Evolutionary conservation across 2,113 vertebrate species (phyloP).

Genomic region (Lycaon pictus): DNA sequence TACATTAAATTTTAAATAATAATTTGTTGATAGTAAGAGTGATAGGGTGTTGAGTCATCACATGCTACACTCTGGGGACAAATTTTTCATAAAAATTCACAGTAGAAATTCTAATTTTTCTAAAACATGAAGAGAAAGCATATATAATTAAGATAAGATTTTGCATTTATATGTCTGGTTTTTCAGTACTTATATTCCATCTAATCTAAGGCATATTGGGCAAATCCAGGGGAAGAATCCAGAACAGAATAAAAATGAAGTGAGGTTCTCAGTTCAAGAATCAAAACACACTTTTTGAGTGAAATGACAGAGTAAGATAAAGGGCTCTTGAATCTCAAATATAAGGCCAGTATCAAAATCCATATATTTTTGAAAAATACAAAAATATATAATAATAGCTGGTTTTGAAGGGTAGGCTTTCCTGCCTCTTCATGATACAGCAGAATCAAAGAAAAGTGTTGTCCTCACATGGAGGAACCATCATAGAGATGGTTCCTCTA

Average conservation of each 20-base stretch:
- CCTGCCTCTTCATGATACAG: not conserved
- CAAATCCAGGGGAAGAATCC: not conserved
- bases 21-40: not conserved
- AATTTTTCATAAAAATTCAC: not conserved
- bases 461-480: not conserved
- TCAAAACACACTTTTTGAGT: not conserved
- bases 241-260: slow-evolving; percentile 1
- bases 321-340: not conserved
- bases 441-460: not conserved
- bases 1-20: not conserved
- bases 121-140: not conserved
- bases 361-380: not conserved
- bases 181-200: not conserved
- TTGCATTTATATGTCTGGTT: not conserved
- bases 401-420: not conserved
- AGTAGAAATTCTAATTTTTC: not conserved
- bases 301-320: not conserved
- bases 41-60: not conserved
- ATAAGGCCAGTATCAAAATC: not conserved
- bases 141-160: not conserved
- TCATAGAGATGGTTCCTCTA: not conserved
- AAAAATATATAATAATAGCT: not conserved
- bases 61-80: not conserved
- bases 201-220: not conserved
- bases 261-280: not conserved